Evolutionary conservation across 2,888 invertebrate species (phyloP).

Genomic region (Acrobasis repandana): DNA sequence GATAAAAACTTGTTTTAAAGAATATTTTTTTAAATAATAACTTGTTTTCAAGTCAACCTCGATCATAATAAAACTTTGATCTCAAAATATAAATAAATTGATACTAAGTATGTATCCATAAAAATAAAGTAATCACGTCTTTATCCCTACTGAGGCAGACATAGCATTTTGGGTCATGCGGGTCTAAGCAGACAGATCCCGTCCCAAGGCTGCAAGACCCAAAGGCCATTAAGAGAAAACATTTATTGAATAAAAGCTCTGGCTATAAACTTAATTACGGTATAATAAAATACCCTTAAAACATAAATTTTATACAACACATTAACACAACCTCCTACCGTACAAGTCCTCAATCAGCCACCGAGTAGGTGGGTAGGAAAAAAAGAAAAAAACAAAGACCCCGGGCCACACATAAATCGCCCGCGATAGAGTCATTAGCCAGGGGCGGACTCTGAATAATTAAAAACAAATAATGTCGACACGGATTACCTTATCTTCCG

Average conservation of each 20-base stretch:
- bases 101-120: no score
- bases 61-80: no score
- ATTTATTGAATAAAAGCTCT: not conserved
- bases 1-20: no score
- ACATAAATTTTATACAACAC: slow-evolving; percentile 19
- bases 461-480: slow-evolving; percentile 81
- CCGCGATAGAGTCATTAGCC: slow-evolving; percentile 78
- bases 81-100: no score
- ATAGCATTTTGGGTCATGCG: no score
- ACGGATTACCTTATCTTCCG: slow-evolving; percentile 75
- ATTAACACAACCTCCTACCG: slow-evolving; percentile 30
- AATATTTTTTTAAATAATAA: no score
- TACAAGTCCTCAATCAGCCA: slow-evolving; percentile 55
- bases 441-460: slow-evolving; percentile 79
- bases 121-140: no score
- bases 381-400: slow-evolving; percentile 69
- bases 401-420: slow-evolving; percentile 68
- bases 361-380: slow-evolving; percentile 50
- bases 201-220: no score
- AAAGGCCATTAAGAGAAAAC: no score
- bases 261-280: slow-evolving; percentile 7
- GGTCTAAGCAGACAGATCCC: no score
- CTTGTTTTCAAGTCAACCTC: no score
- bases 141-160: no score
- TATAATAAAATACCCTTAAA: slow-evolving; percentile 21